Percentiles rank a stretch among this genome's conserved stretches.
Evolutionary conservation across 2,797 vertebrate species (phyloP).

Genomic region (Tenualosa ilisha): DNA sequence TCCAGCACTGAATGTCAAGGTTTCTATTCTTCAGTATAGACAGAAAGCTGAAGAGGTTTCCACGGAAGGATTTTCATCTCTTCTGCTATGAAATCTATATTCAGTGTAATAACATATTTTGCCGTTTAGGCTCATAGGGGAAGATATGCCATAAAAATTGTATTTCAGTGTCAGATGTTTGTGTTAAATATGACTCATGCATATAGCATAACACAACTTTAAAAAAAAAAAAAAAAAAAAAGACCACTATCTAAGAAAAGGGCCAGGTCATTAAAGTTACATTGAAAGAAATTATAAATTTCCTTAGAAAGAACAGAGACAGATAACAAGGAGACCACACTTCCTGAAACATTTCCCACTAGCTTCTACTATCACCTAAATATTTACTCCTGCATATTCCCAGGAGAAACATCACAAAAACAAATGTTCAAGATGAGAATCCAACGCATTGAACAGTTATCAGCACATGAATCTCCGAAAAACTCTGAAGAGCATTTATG

Average conservation of each 20-base stretch:
- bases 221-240: neutral
- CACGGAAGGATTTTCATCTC: constrained; percentile 5
- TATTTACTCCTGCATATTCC: constrained; percentile 6
- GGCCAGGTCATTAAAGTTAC: neutral
- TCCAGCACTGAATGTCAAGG: constrained; percentile 46
- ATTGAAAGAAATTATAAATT: neutral
- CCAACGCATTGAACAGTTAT: constrained; percentile 54
- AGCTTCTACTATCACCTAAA: neutral
- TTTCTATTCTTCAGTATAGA: constrained; percentile 22
- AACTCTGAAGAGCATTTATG: constrained; percentile 74
- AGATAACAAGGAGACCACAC: neutral
- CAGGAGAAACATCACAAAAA: neutral
- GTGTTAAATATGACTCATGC: neutral
- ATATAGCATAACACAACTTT: neutral
- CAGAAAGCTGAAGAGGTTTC: neutral
- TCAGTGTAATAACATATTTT: neutral
- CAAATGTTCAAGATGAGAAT: neutral
- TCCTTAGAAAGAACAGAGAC: neutral
- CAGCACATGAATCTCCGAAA: constrained; percentile 60
- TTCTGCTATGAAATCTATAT: neutral
- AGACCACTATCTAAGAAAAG: neutral
- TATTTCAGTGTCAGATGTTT: neutral
- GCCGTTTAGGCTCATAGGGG: neutral
- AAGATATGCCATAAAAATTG: neutral
- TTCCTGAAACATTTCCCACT: neutral